Evolutionary conservation across 2,888 invertebrate genomes (phyloP).

Genomic region (Lumbricus terrestris): DNA sequence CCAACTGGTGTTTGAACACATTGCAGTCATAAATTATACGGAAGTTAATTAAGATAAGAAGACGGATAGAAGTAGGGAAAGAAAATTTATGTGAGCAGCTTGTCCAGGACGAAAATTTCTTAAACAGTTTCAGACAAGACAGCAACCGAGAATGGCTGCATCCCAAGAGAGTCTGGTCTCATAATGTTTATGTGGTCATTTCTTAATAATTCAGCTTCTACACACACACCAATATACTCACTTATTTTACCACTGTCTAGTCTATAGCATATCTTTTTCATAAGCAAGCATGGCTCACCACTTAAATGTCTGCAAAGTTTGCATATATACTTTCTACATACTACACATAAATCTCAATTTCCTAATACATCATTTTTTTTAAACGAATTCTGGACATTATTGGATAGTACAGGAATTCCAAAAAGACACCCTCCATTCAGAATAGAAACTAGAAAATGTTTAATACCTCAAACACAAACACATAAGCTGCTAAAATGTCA

Average conservation of each 20-base stretch:
- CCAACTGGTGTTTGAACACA: background rate
- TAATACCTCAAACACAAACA: background rate
- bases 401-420: background rate
- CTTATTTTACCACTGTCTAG: background rate
- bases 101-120: background rate
- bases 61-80: background rate
- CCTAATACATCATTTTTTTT: background rate
- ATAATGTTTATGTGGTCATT: background rate
- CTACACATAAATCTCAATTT: background rate
- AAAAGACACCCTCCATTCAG: background rate
- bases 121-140: background rate
- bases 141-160: background rate
- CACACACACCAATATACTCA: background rate
- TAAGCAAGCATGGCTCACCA: background rate
- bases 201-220: background rate
- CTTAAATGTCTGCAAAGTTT: background rate
- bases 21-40: background rate
- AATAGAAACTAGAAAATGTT: background rate
- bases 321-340: background rate
- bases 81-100: background rate
- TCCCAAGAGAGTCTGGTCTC: background rate
- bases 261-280: background rate
- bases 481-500: background rate
- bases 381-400: background rate
- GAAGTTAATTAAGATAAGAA: background rate